phyloP scores from a whole-genome alignment of 2,888 invertebrate species.

The Trisateles emortualis region DNA sequence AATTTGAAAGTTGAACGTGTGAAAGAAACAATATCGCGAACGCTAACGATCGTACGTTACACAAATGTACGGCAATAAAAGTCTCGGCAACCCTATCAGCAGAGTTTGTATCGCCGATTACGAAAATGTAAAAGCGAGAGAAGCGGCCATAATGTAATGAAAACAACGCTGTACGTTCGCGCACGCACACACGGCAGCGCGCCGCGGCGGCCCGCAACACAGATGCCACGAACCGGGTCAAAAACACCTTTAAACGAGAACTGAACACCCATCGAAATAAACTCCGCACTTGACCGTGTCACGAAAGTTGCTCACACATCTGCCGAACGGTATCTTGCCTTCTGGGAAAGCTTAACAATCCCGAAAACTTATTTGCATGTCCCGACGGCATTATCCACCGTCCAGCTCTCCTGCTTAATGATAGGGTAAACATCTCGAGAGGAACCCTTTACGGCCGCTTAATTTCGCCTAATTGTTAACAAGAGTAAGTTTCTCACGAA shows the following conservation, averaged over 20 bases:
- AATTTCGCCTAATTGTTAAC: conserved; percentile 82
- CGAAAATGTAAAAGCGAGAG: conserved; percentile 84
- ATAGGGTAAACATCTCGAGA: conserved; percentile 78
- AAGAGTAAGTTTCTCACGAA: conserved; percentile 82
- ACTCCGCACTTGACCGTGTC: conserved; percentile 83
- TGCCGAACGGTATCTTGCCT: conserved; percentile 83
- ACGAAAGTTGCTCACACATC: conserved; percentile 77
- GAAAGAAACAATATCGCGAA: conserved; percentile 45
- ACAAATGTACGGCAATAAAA: conserved; percentile 56
- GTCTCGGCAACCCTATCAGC: conserved; percentile 72
- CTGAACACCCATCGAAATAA: conserved; percentile 81
- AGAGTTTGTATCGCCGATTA: conserved; percentile 78
- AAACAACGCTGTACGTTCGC: conserved; percentile 75
- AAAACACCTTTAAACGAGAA: conserved; percentile 84
- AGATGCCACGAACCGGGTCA: conserved; percentile 80
- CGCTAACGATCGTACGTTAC: conserved; percentile 47
- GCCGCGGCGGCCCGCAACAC: conserved; percentile 49
- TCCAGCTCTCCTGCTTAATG: conserved; percentile 73
- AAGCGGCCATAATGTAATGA: conserved; percentile 82
- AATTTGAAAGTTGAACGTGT: conserved; percentile 42
- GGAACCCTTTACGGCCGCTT: conserved; percentile 75
- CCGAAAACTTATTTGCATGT: conserved; percentile 84
- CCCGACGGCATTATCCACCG: conserved; percentile 76
- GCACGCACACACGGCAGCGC: conserved; percentile 65
- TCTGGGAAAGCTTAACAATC: conserved; percentile 84